Conservation (phyloP, 2,113 vertebrate species). For the Scortum barcoo region DNA sequence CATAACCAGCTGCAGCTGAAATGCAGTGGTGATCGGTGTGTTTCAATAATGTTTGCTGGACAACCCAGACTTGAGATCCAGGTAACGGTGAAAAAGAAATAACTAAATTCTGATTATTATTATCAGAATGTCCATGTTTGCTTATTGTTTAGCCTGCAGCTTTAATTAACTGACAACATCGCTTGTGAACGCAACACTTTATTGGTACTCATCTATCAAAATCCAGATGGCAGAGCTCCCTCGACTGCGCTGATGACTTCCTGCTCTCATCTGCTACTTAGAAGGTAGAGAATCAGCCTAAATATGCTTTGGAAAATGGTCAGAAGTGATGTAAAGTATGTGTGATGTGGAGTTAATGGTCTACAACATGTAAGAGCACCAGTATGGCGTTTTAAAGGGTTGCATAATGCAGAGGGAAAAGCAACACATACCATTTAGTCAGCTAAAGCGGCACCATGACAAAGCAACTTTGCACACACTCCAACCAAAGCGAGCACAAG, state of each 20-base stretch:
- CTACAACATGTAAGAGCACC: background rate
- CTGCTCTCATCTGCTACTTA: background rate
- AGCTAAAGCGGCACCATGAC: slow-evolving; percentile 27
- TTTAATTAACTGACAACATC: background rate
- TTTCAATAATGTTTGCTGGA: too few relatives aligned
- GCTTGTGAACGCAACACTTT: background rate
- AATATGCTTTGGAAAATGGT: background rate
- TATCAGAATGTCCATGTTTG: background rate
- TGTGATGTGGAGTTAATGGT: slow-evolving; percentile 8
- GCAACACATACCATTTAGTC: slow-evolving; percentile 24
- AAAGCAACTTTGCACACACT: slow-evolving; percentile 46
- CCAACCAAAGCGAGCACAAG: slow-evolving; percentile 51
- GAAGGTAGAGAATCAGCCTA: background rate
- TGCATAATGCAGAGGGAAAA: slow-evolving; percentile 35
- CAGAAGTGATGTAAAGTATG: background rate
- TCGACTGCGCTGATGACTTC: background rate
- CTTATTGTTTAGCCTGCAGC: background rate
- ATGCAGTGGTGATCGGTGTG: too few relatives aligned
- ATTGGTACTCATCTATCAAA: background rate
- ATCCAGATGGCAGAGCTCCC: background rate
- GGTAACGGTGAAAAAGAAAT: background rate
- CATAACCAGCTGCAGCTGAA: too few relatives aligned
- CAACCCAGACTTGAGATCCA: background rate
- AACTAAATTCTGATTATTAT: background rate
- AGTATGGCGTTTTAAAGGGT: slow-evolving; percentile 11